Base-by-base conservation (phyloP, 2,888 invertebrate species). In the Cordilura impudica region DNA sequence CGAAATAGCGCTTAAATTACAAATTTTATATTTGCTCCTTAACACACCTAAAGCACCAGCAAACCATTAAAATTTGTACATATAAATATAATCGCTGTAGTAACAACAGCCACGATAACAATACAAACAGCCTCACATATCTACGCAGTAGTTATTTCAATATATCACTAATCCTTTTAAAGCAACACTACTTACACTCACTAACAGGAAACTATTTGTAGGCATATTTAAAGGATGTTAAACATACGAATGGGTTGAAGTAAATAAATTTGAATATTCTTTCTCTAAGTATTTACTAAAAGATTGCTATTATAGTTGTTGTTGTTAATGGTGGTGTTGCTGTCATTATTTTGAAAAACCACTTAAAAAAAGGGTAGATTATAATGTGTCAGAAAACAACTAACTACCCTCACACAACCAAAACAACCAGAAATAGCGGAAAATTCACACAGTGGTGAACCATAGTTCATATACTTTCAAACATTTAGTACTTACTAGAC, bases 101-200 rank as follows among this genome's bases (percentile, higher is more conserved):
- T 19, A 19, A 65, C 12, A 23, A 51, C 12, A 53, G 39, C 16
- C 12, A 6, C 49, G 16, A n/a, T 16, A 26, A 14, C 54, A 19
- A 31, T 21, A 67, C 31, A 31, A 35, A 23, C 16, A 5, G 29
- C 10, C 5, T 14, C 21, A 35, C 54, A 56, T 47, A 45, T 67
- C 45, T 67, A 56, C 43, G 23, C 12, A 19, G 56, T 67, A 21
- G 19, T 47, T 56, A 31, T 56, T 14, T 47, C 45, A 67, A 56
- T 21, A 12, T 47, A 47, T 35, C 18, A 49, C 49, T 18, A n/a
- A 58, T 19, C 23, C 1, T 19, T 10, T 19, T 3, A 1, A 56
- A 56, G 19, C 18, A 21, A 56, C 43, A 47, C 21, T 43, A 54
- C 26, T 14, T 54, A 54, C 54, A 19, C n/a, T 8, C n/a, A 29